A percentile compares a stretch with the other conserved stretches of the same genome.
Conservation (phyloP, 2,113 vertebrate species). For the Oryzias curvinotus region DNA sequence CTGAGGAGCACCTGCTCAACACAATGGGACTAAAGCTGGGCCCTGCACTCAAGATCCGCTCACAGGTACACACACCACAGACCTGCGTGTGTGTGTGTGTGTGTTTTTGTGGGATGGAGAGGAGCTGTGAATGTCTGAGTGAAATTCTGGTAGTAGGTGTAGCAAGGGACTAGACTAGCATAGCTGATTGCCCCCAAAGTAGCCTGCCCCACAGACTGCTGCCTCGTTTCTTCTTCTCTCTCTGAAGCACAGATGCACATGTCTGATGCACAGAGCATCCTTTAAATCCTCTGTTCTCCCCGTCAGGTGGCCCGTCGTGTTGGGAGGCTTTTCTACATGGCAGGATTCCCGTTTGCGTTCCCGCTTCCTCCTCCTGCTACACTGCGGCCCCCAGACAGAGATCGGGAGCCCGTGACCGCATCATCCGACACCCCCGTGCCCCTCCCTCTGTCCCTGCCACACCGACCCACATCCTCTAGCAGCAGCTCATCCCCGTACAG, state of each 20-base stretch:
- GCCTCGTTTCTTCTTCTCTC: slow-evolving; percentile 52
- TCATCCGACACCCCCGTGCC: slow-evolving; percentile 55
- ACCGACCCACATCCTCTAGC: slow-evolving; percentile 81
- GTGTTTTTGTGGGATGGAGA: slow-evolving; percentile 17
- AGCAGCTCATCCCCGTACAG: slow-evolving; percentile 83
- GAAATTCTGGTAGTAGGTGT: slow-evolving; percentile 37
- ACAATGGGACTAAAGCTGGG: slow-evolving; percentile 97
- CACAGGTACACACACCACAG: slow-evolving; percentile 85
- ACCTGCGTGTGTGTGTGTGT: slow-evolving; percentile 53
- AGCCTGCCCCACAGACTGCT: slow-evolving; percentile 56
- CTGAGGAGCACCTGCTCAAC: slow-evolving; percentile 93
- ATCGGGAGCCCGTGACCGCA: slow-evolving; percentile 68
- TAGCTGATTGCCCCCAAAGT: slow-evolving; percentile 43
- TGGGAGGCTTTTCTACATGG: slow-evolving; percentile 93
- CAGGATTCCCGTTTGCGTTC: slow-evolving; percentile 90
- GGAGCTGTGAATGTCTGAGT: slow-evolving; percentile 32
- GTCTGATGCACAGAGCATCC: background rate
- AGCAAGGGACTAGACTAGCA: slow-evolving; percentile 34
- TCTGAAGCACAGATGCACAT: slow-evolving; percentile 7
- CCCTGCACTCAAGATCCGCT: slow-evolving; percentile 94
- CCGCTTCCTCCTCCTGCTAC: slow-evolving; percentile 84
- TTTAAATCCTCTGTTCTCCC: slow-evolving; percentile 49
- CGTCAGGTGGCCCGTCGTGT: slow-evolving; percentile 88
- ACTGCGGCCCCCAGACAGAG: slow-evolving; percentile 78
- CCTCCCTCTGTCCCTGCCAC: slow-evolving; percentile 45